Base-by-base conservation (phyloP, 2,113 vertebrate species). In the Xiphophorus couchianus region DNA sequence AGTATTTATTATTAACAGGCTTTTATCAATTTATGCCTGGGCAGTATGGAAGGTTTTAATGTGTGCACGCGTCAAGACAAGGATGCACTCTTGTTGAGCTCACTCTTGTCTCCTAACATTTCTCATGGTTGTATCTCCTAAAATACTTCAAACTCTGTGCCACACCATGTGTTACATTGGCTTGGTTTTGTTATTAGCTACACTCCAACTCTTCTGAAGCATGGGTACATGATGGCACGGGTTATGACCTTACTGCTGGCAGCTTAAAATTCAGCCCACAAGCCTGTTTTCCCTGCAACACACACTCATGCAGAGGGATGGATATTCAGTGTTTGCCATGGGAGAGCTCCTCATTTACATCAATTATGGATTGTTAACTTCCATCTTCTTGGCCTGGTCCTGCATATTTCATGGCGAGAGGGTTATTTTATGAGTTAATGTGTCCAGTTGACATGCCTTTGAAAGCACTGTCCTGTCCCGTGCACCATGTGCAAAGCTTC, bases 271-370 rank as follows among this genome's bases (percentile, higher is more conserved):
- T 83, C 89, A 83, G 76, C 71, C 81, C 80, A 74, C 76, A 85
- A 86, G 79, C 87, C 73, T 82, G 33, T 85, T 77, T 82, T 68
- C 71, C 19, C 66, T 74, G 66, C 74, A 76, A 64, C 72, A 81
- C 69, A 84, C 78, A 77, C 74, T 77, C 17, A 81, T 64, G 81
- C 73, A 76, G 70, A 78, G 51, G 83, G 76, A 87, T 85, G 86
- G 80, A 87, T 82, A 72, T 79, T 73, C 80, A 84, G 87, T 73
- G 88, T 88, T 91, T 92, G 86, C 89, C 78, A 70, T 90, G 77
- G 90, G 87, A 94, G 86, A 91, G 91, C 89, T 94, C 92, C 91
- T 94, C 93, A 94, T 95, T 95, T 94, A 90, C 93, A 94, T 94
- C 93, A 94, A 94, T 94, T 93, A 95, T 94, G 87, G 86, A 95